Conservation (phyloP, 2,797 vertebrate genomes). For the Labroides dimidiatus region DNA sequence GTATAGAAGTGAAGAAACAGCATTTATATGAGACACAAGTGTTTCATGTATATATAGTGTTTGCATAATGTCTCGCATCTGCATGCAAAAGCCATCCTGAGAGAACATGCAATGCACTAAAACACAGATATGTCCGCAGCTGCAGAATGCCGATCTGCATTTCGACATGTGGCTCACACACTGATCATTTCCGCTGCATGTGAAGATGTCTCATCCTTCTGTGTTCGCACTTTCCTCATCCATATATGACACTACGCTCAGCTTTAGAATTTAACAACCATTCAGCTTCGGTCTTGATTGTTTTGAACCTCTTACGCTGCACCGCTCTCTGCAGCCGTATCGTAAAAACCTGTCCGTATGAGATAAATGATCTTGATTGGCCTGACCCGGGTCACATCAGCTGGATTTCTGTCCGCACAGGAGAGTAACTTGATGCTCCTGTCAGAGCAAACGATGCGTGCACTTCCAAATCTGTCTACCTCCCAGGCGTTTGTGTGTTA, state of each 20-base stretch:
- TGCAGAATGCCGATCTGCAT: conserved; percentile 15
- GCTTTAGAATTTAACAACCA: no score
- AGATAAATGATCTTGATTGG: not conserved
- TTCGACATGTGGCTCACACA: conserved; percentile 19
- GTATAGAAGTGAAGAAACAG: conserved; percentile 18
- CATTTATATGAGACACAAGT: conserved; percentile 30
- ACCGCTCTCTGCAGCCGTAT: not conserved
- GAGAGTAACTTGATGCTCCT: not conserved
- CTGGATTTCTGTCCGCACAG: not conserved
- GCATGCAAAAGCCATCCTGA: conserved; percentile 21
- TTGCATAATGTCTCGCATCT: conserved; percentile 44
- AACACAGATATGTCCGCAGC: not conserved
- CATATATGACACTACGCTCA: no score
- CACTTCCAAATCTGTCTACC: not conserved
- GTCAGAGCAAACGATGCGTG: not conserved
- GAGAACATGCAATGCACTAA: conserved; percentile 16
- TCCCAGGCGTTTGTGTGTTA: not conserved
- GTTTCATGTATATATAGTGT: conserved; percentile 23
- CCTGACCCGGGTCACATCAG: not conserved
- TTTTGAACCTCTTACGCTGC: not conserved
- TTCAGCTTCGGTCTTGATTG: no score
- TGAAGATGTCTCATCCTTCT: conserved; percentile 21
- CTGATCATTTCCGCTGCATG: not conserved
- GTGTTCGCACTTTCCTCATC: not conserved
- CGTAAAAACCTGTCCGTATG: not conserved